phyloP scores from a whole-genome alignment of 2,797 vertebrate genomes.

The Poeciliopsis turneri region DNA sequence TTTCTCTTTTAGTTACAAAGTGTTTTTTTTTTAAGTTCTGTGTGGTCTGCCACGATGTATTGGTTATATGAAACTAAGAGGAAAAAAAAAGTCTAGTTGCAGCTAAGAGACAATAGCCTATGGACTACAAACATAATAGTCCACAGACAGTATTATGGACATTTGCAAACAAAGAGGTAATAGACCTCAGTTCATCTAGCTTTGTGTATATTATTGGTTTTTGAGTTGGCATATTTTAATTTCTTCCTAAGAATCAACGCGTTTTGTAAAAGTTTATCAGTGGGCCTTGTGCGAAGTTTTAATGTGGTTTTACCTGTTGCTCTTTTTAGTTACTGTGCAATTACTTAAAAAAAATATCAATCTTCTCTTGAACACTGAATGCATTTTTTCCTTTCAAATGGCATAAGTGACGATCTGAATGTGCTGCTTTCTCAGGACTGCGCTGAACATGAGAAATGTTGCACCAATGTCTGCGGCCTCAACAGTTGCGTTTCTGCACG shows the following conservation, averaged over 20 bases:
- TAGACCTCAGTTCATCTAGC: not conserved
- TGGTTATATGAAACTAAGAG: not conserved
- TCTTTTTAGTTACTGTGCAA: not conserved
- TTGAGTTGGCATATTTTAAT: not conserved
- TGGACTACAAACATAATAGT: too few relatives aligned
- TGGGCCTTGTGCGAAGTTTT: not conserved
- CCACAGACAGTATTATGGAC: not conserved
- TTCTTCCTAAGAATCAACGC: not conserved
- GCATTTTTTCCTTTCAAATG: not conserved
- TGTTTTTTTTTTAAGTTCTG: not conserved
- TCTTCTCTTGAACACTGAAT: not conserved
- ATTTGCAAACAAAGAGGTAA: not conserved
- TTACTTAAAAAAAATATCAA: not conserved
- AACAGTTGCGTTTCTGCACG: slow-evolving; percentile 94
- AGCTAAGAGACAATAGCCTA: not conserved
- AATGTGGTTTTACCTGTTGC: not conserved
- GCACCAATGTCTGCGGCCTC: slow-evolving; percentile 96
- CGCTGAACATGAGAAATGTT: slow-evolving; percentile 91
- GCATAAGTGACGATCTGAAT: slow-evolving; percentile 20
- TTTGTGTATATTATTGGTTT: not conserved
- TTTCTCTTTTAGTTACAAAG: not conserved
- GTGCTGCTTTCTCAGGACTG: slow-evolving; percentile 85
- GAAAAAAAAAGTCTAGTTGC: not conserved
- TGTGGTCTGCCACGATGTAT: not conserved
- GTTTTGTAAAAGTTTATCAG: not conserved